phyloP scores from a whole-genome alignment of 2,888 invertebrate species.

The Sialis lutaria region DNA sequence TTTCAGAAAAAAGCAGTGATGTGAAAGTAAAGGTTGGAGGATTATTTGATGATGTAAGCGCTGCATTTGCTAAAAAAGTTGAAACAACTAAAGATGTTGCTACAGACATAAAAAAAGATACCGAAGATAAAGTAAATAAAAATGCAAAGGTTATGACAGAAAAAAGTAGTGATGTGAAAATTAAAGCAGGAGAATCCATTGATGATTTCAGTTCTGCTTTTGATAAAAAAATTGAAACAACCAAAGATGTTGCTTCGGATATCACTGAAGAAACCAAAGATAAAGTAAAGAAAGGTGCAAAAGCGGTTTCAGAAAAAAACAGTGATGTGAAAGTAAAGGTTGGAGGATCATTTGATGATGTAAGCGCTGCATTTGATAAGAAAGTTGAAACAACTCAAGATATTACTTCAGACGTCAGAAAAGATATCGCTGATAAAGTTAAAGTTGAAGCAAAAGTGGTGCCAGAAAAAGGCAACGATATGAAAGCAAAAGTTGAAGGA shows the following conservation, averaged over 20 bases:
- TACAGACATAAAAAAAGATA: conserved; percentile 3
- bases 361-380: too few species aligned
- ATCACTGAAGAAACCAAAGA: conserved; percentile 4
- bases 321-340: conserved; percentile 9
- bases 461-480: too few species aligned
- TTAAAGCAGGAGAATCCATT: too few species aligned
- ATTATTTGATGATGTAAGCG: neutral
- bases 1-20: neutral
- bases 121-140: conserved; percentile 1
- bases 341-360: conserved; percentile 1
- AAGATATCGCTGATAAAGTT: too few species aligned
- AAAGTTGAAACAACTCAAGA: too few species aligned
- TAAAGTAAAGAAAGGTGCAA: conserved; percentile 6
- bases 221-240: conserved; percentile 1
- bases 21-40: neutral
- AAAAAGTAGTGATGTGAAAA: conserved; percentile 8
- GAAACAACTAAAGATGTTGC: conserved; percentile 5
- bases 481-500: too few species aligned
- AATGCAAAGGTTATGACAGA: conserved; percentile 9
- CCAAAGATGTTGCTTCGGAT: conserved; percentile 2
- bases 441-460: too few species aligned
- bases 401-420: too few species aligned
- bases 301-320: conserved; percentile 7
- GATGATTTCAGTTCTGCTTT: too few species aligned
- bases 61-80: neutral